Base-by-base conservation (phyloP, 2,113 vertebrate genomes). In the Apus apus region DNA sequence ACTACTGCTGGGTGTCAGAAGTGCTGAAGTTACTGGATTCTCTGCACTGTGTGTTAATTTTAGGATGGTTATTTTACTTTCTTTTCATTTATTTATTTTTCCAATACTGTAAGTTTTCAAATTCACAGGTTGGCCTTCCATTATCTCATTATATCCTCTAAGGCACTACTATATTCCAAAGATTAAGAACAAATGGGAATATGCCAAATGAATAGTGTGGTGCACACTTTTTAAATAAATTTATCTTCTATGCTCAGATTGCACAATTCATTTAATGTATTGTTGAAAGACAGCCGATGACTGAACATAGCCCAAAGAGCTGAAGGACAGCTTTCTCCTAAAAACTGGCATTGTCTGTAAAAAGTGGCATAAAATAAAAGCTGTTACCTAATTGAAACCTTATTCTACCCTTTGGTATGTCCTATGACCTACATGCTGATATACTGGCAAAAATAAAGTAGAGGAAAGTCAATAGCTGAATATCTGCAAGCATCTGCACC, bases 281-380 rank as follows among this genome's bases (percentile, higher is more conserved):
- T 48, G 20, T 38, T 95, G 87, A 95, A 93, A 74, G 61, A 70
- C 2, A 85, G 85, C 65, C 78, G 79, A 20, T 15, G 18, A 81
- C 43, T 89, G 80, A 87, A 81, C 57, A 43, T 0, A 82, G 54
- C 26, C 45, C 57, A 71, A 54, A 91, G 45, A 78, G 34, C 53
- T 94, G 75, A 93, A 85, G 58, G 66, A 93, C 58, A 50, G 30
- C 54, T 87, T 94, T 78, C 70, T 81, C 50, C 77, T 82, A 27
- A 89, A 89, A 87, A 67, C 23, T 67, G 66, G 34, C 57, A 80
- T 18, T 13, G 9, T 20, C 46, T 66, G 50, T 43, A 85, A 68
- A 88, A 64, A 58, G 12, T 27, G 23, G 32, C 53, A 68, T 36
- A 61, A 81, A 82, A 8, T 13, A 94, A 50, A 81, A 72, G 15